Conservation (phyloP, 2,113 vertebrate genomes). For the Tichodroma muraria region DNA sequence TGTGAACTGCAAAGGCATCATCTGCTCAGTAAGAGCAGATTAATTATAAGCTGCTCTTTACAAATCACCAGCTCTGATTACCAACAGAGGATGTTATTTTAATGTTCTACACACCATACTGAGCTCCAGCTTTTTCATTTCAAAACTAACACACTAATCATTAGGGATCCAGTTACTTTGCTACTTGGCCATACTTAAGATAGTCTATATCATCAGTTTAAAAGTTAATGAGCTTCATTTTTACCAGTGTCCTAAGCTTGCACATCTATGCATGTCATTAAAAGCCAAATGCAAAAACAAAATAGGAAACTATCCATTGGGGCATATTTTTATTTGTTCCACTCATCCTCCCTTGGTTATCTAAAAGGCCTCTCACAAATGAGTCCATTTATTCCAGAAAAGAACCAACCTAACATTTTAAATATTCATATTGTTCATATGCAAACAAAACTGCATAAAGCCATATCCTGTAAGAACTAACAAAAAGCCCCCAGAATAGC, state of each 20-base stretch:
- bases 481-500: neutral
- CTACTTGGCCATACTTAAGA: neutral
- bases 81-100: neutral
- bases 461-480: neutral
- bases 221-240: neutral
- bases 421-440: neutral
- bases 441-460: neutral
- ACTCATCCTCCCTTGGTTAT: neutral
- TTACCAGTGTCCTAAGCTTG: neutral
- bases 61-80: neutral
- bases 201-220: neutral
- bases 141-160: neutral
- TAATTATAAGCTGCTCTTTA: neutral
- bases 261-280: neutral
- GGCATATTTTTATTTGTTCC: neutral
- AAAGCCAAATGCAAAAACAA: neutral
- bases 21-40: neutral
- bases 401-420: neutral
- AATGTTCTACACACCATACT: neutral
- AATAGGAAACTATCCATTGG: neutral
- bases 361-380: neutral
- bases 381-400: neutral
- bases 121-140: neutral
- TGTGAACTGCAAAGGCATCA: neutral
- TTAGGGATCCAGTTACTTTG: neutral